Conservation (phyloP, 1,140 invertebrate species). For the Brachionus rotundiformis region DNA sequence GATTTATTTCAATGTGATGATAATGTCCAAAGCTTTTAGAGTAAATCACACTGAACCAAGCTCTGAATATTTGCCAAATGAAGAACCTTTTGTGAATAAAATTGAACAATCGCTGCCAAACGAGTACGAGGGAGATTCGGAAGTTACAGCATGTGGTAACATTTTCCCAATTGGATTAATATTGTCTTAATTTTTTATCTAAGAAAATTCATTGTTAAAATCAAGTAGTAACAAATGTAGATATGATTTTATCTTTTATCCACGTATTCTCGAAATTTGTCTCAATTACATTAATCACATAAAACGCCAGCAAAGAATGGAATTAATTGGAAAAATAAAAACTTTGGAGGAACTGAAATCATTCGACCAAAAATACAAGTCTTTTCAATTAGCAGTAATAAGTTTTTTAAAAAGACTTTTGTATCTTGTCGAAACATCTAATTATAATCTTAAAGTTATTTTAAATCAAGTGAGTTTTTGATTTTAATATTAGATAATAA, state of each 20-base stretch:
- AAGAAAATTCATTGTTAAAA: neutral
- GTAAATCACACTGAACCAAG: neutral
- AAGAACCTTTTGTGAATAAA: neutral
- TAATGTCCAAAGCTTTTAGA: slow-evolving; percentile 21
- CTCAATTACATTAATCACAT: slow-evolving; percentile 20
- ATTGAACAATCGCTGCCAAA: neutral
- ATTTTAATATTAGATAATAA: neutral
- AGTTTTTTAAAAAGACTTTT: slow-evolving; percentile 20
- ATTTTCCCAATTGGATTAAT: no score
- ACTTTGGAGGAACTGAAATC: neutral
- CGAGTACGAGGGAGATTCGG: neutral
- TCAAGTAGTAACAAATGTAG: neutral
- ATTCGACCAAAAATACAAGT: neutral
- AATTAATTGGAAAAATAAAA: neutral
- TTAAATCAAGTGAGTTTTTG: slow-evolving; percentile 15
- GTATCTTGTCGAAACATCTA: slow-evolving; percentile 7
- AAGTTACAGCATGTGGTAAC: no score
- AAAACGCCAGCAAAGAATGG: neutral
- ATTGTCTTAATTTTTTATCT: no score
- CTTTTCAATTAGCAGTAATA: neutral
- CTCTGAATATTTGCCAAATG: neutral
- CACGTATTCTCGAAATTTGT: neutral
- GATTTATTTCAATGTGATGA: slow-evolving; percentile 32
- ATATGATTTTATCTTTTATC: slow-evolving; percentile 17
- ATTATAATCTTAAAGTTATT: slow-evolving; percentile 17